Percentiles rank a stretch among this genome's conserved stretches.
Evolutionary conservation across 2,113 vertebrate genomes (phyloP).

Genomic region (Spizaetus ornatus): DNA sequence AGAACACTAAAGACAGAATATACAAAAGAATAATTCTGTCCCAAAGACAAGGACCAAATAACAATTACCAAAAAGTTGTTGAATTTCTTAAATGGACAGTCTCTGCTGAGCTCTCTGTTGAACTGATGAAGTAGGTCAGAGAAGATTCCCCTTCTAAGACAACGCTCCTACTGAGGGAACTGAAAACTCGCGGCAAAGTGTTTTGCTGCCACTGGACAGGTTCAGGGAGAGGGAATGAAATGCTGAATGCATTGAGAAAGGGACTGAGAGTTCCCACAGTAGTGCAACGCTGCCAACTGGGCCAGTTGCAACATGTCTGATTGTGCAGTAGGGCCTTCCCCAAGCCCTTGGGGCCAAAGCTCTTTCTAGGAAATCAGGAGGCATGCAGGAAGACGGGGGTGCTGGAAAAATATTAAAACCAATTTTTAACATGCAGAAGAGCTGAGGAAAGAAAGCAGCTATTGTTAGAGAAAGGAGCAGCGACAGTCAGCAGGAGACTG

Average conservation of each 20-base stretch:
- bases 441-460: not conserved
- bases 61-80: not conserved
- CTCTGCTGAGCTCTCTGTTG: not conserved
- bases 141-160: not conserved
- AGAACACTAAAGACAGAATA: not conserved
- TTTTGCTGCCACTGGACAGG: not conserved
- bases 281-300: not conserved
- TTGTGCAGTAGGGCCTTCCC: not conserved
- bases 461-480: slow-evolving; percentile 26
- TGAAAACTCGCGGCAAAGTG: not conserved
- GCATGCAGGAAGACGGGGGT: not conserved
- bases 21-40: not conserved
- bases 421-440: not conserved
- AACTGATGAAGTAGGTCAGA: not conserved
- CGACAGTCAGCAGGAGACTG: slow-evolving; percentile 22
- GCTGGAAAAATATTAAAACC: not conserved
- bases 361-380: not conserved
- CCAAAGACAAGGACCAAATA: not conserved
- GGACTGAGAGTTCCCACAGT: not conserved
- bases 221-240: not conserved
- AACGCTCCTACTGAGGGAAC: not conserved
- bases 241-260: not conserved
- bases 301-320: not conserved
- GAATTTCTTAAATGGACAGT: not conserved
- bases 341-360: not conserved